These are phyloP conservation scores for Staurois parvus DNA, from an alignment of 2,797 vertebrate genomes.

Conservation along the genomic window DNA sequence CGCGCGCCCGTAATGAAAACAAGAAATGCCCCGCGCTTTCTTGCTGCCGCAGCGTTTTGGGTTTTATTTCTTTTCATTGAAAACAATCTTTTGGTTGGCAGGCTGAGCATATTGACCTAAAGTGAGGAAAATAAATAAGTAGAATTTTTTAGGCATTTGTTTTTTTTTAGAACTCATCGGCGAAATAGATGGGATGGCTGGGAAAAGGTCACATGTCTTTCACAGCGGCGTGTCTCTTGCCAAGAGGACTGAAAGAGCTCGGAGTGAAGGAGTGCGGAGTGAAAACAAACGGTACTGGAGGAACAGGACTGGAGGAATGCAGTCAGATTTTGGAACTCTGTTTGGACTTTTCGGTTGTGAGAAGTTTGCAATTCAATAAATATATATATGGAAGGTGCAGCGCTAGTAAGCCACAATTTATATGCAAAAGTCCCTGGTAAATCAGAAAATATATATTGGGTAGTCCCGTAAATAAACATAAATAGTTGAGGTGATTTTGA, in stretches of 20 bases:
- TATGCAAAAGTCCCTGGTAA: too few relatives aligned
- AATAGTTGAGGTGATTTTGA: too few relatives aligned
- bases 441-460: too few relatives aligned
- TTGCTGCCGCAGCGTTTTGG: conserved; percentile 15
- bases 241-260: conserved; percentile 3
- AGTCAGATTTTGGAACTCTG: too few relatives aligned
- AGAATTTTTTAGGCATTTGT: background rate
- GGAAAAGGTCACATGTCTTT: conserved; percentile 45
- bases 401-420: too few relatives aligned
- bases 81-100: conserved; percentile 53
- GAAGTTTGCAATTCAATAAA: too few relatives aligned
- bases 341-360: too few relatives aligned
- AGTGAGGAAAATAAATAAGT: conserved; percentile 21
- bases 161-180: background rate
- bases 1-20: conserved; percentile 23
- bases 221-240: background rate
- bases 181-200: background rate
- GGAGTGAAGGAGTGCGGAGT: too few relatives aligned
- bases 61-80: background rate
- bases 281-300: too few relatives aligned
- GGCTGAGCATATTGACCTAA: conserved; percentile 1
- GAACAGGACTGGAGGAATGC: too few relatives aligned
- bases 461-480: too few relatives aligned
- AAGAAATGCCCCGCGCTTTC: background rate
- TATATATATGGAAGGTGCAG: too few relatives aligned